Evolutionary conservation across 2,797 vertebrate species (phyloP).

Genomic region (Melanotaenia maccullochi): DNA sequence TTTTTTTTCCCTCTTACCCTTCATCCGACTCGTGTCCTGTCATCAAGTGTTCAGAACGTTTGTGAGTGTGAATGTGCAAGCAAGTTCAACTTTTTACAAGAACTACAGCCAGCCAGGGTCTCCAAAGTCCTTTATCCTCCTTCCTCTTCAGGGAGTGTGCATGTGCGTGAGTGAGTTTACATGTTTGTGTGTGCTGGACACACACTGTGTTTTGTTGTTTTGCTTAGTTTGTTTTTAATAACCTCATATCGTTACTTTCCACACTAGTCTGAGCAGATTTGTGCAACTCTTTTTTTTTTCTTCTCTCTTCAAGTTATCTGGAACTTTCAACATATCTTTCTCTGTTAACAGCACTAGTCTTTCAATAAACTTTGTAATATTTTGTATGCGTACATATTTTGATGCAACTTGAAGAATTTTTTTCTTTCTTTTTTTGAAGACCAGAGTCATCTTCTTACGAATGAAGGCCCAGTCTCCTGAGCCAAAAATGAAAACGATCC

Average conservation of each 20-base stretch:
- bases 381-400: slow-evolving; percentile 80
- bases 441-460: slow-evolving; percentile 57
- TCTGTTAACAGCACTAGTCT: slow-evolving; percentile 57
- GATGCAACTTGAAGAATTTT: slow-evolving; percentile 60
- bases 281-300: not conserved
- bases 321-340: slow-evolving; percentile 47
- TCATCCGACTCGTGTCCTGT: not conserved
- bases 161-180: slow-evolving; percentile 41
- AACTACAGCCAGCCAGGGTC: slow-evolving; percentile 69
- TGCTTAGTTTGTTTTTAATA: slow-evolving; percentile 33
- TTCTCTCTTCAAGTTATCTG: slow-evolving; percentile 19
- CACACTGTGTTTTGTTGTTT: slow-evolving; percentile 59
- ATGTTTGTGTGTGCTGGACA: slow-evolving; percentile 77
- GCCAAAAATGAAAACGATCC: slow-evolving; percentile 35
- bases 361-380: slow-evolving; percentile 76
- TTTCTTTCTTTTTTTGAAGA: slow-evolving; percentile 73
- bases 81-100: slow-evolving; percentile 46
- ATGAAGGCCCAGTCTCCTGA: slow-evolving; percentile 39
- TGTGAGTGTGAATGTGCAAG: slow-evolving; percentile 39
- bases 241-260: slow-evolving; percentile 26
- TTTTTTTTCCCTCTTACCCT: slow-evolving; percentile 14
- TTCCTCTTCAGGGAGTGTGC: slow-evolving; percentile 73
- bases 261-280: slow-evolving; percentile 33
- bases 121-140: slow-evolving; percentile 68
- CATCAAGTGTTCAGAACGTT: slow-evolving; percentile 16